Base-by-base conservation (phyloP, 2,113 vertebrate species). In the Apodemus speciosus region DNA sequence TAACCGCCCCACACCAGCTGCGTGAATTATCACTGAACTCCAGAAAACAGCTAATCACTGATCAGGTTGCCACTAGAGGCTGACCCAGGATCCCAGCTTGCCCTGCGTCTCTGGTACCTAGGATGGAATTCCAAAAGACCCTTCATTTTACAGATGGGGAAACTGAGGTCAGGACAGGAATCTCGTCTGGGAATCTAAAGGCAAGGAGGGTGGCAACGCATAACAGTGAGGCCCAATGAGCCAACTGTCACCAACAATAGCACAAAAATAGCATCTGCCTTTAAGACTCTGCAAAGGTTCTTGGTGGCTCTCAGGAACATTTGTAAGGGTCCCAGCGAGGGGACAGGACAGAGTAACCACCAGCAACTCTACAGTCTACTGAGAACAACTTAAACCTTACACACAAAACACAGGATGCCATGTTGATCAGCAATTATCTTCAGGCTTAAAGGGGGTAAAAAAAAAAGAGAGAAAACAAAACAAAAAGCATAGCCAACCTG, bases 401-500 rank as follows among this genome's bases (percentile, higher is more conserved):
- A 66, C 32, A 69, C 40, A 64, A 93, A 83, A 73, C 49, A 20
- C 2, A 7, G 46, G 68, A 58, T 68, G 64, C 80, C 43, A 51
- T 35, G 13, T 3, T 58, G 51, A 56, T 35, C 58, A 21, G 9
- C 32, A 13, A 87, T 40, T 62, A 71, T 73, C 30, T 9, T 66
- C 15, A 35, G 38, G 4, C 38, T 79, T 68, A 85, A 38, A 9
- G 71, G 27, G 77, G n/a, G n/a, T n/a, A n/a, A n/a, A 58, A 84
- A 66, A 80, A 38, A 3, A 21, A 11, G 15, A 60, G 3, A 60
- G 27, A 23, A 23, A 56, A 58, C 8, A 16, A 35, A n/a, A 68
- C 8, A 18, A 43, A 30, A 56, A 58, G 2, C 10, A 38, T 11
- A 32, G 56, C 90, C 97, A 95, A 99, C 99, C 99, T 99, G 99